These are phyloP conservation scores for Sebastes vulpes DNA, from an alignment of 2,797 vertebrate species.

Conservation along the genomic window DNA sequence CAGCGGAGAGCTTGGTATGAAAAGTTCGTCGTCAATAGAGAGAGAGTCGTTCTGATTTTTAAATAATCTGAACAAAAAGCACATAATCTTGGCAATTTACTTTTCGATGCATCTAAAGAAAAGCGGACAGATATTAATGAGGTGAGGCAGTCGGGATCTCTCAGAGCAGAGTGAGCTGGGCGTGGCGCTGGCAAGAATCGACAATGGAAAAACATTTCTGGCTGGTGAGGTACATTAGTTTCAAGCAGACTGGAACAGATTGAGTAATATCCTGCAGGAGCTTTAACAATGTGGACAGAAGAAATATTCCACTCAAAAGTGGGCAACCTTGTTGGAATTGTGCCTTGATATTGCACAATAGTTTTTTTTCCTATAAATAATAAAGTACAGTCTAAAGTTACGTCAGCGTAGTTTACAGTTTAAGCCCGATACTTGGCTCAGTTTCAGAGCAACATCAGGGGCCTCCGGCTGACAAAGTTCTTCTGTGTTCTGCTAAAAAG, in stretches of 20 bases:
- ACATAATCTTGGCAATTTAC: neutral
- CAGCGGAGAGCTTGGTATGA: too few species aligned
- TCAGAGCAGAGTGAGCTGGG: neutral
- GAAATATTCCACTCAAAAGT: neutral
- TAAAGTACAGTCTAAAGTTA: neutral
- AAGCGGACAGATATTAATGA: neutral
- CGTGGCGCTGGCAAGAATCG: neutral
- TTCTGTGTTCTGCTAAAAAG: neutral
- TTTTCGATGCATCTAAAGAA: neutral
- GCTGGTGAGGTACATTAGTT: neutral
- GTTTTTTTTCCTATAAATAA: neutral
- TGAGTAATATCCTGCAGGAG: constrained; percentile 38
- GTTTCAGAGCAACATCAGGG: neutral
- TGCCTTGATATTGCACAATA: neutral
- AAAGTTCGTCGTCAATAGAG: neutral
- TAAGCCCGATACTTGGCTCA: neutral
- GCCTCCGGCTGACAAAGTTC: neutral
- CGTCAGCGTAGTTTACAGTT: neutral
- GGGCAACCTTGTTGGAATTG: neutral
- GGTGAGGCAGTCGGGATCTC: neutral
- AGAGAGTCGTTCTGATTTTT: neutral
- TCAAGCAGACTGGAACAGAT: neutral
- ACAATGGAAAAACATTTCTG: constrained; percentile 55
- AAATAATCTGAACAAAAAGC: neutral
- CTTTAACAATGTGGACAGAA: neutral